Percentiles rank a stretch among this genome's conserved stretches.
These are phyloP conservation scores for Poeciliopsis occidentalis DNA, from an alignment of 2,113 vertebrate genomes.

Conservation along the genomic window DNA sequence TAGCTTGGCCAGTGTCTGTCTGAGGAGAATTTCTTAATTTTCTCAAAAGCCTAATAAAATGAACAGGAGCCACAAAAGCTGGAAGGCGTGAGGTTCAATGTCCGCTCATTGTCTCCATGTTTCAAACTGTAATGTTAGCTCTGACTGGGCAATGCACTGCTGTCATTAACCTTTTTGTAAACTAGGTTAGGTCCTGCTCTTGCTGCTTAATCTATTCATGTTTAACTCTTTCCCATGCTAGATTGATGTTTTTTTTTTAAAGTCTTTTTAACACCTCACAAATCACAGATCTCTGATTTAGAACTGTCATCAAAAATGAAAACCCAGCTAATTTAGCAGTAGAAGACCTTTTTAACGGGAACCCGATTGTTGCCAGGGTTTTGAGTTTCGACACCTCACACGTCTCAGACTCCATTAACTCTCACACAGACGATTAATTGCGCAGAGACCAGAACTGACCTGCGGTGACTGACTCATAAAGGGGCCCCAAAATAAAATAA, in stretches of 20 bases:
- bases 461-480: constrained; percentile 59
- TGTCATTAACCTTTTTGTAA: too few relatives aligned
- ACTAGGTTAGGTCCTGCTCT: too few relatives aligned
- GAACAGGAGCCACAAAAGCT: too few relatives aligned
- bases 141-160: too few relatives aligned
- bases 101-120: too few relatives aligned
- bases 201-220: too few relatives aligned
- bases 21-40: too few relatives aligned
- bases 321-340: constrained; percentile 15
- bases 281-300: constrained; percentile 27
- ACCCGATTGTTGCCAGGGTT: constrained; percentile 25
- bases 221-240: neutral
- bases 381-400: constrained; percentile 17
- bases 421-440: constrained; percentile 63
- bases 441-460: constrained; percentile 56
- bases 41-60: too few relatives aligned
- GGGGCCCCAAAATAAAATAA: constrained; percentile 59
- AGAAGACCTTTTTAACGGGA: constrained; percentile 42
- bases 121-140: too few relatives aligned
- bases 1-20: too few relatives aligned
- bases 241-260: neutral
- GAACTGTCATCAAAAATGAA: neutral
- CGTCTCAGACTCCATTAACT: constrained; percentile 56
- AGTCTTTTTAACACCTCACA: constrained; percentile 19
- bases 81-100: too few relatives aligned